Evolutionary conservation across 2,888 invertebrate species (phyloP).

Genomic region (Synergus gifuensis): DNA sequence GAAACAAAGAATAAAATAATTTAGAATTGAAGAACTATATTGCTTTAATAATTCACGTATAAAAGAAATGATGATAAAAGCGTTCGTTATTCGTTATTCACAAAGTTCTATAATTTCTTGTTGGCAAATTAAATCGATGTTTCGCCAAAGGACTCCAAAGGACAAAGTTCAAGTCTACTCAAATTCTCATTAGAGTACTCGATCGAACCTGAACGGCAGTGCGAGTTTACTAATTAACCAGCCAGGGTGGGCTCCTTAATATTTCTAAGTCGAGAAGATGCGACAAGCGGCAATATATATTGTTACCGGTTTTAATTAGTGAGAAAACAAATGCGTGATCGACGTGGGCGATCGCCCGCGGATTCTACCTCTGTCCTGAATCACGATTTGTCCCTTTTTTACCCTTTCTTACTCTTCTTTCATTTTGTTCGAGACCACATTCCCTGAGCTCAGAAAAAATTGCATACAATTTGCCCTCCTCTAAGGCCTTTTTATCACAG

Average conservation of each 20-base stretch:
- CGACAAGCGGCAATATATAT: slow-evolving; percentile 63
- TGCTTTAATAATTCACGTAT: too few relatives aligned
- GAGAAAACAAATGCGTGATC: slow-evolving; percentile 61
- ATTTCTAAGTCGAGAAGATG: slow-evolving; percentile 60
- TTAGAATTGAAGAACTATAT: too few relatives aligned
- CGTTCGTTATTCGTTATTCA: background rate
- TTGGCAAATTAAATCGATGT: background rate
- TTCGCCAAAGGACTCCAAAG: background rate
- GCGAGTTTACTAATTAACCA: slow-evolving; percentile 73
- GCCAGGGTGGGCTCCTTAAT: slow-evolving; percentile 66
- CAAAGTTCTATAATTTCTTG: background rate
- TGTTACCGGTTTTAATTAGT: slow-evolving; percentile 66
- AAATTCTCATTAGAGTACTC: slow-evolving; percentile 73
- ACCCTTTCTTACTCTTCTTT: background rate
- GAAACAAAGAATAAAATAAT: too few relatives aligned
- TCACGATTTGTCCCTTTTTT: background rate
- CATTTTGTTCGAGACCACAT: background rate
- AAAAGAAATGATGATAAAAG: background rate
- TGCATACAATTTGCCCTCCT: slow-evolving; percentile 47
- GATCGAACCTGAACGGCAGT: slow-evolving; percentile 63
- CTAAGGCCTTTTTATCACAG: too few relatives aligned
- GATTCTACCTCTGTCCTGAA: background rate
- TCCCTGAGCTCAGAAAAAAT: background rate
- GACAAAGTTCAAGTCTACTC: slow-evolving; percentile 66
- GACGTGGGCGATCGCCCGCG: slow-evolving; percentile 49